phyloP scores from a whole-genome alignment of 2,888 invertebrate species.

The Lordiphosa fenestrarum region DNA sequence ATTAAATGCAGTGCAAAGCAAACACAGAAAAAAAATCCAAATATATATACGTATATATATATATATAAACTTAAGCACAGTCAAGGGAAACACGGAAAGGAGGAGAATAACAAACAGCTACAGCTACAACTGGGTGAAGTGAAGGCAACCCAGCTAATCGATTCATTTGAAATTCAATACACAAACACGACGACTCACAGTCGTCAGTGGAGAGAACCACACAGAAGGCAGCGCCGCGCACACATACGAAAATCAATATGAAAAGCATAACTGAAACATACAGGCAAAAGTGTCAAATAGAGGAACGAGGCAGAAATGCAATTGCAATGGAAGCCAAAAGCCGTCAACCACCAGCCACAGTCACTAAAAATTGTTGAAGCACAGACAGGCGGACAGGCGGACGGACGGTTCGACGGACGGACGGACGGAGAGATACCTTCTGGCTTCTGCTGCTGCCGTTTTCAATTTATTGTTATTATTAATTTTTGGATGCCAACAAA shows the following conservation, averaged over 20 bases:
- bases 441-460: conserved; percentile 58
- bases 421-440: conserved; percentile 27
- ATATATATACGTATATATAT: background rate
- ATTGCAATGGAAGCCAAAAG: conserved; percentile 58
- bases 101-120: conserved; percentile 40
- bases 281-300: conserved; percentile 66
- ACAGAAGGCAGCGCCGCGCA: conserved; percentile 4
- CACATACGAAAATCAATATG: conserved; percentile 65
- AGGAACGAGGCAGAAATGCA: conserved; percentile 53
- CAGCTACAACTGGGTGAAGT: conserved; percentile 36
- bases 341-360: conserved; percentile 65
- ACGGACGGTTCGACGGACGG: conserved; percentile 14
- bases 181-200: conserved; percentile 55
- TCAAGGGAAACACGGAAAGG: conserved; percentile 40
- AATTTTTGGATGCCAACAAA: conserved; percentile 63
- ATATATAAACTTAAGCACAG: conserved; percentile 32
- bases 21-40: conserved; percentile 27
- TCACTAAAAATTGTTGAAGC: conserved; percentile 68
- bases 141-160: conserved; percentile 67
- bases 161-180: conserved; percentile 77
- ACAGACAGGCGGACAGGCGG: conserved; percentile 23
- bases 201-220: conserved; percentile 9
- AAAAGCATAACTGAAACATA: conserved; percentile 74
- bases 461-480: conserved; percentile 74
- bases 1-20: conserved; percentile 72